These are phyloP conservation scores for Oxyruncus cristatus DNA, from an alignment of 2,113 vertebrate species.

Conservation along the genomic window DNA sequence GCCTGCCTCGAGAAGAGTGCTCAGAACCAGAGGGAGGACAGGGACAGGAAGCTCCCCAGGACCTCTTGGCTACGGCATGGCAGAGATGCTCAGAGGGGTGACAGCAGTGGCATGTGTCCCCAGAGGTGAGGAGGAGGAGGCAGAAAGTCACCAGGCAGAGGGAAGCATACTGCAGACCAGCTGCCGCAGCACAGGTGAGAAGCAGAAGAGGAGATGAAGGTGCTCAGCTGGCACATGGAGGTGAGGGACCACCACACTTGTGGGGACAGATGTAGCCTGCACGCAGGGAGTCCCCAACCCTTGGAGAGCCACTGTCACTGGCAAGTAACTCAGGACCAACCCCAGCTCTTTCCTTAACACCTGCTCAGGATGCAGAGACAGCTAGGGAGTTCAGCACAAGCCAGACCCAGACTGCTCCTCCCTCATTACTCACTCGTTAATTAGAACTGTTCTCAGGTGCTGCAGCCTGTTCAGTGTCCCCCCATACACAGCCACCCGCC, in stretches of 20 bases:
- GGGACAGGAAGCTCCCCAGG: background rate
- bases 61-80: background rate
- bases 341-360: background rate
- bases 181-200: background rate
- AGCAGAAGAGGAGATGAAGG: background rate
- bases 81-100: background rate
- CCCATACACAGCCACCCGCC: constrained; percentile 86
- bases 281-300: background rate
- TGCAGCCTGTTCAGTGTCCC: constrained; percentile 86
- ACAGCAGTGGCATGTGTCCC: rapidly evolving
- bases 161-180: background rate
- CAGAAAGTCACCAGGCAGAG: background rate
- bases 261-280: background rate
- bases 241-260: rapidly evolving
- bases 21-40: background rate
- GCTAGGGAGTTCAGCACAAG: background rate
- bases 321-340: background rate
- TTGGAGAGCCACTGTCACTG: background rate
- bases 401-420: background rate
- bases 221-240: background rate
- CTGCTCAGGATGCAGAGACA: background rate
- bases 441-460: constrained; percentile 87
- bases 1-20: background rate
- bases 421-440: constrained; percentile 84
- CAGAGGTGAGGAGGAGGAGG: background rate